Base-by-base conservation (phyloP, 2,888 invertebrate genomes). In the Drosophila sordidula region DNA sequence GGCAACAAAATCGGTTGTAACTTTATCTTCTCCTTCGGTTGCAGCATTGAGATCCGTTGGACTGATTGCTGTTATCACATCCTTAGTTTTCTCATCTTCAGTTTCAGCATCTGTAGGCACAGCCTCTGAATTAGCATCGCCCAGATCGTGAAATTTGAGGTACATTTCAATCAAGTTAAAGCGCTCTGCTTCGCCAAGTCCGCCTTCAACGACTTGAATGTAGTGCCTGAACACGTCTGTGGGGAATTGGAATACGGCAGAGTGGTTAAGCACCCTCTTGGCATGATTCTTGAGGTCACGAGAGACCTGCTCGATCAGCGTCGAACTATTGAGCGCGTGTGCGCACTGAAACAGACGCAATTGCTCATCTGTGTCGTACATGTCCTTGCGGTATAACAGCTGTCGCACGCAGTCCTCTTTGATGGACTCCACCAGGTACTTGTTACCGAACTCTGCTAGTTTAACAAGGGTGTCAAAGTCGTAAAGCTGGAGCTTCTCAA, bases 371-470 rank as follows among this genome's bases (percentile, higher is more conserved):
- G 29, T 32, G 18, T 18, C 56, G 22, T 18, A 57, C 9, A 29
- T 39, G 1, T 57, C 18, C 22, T 39, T 49, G 4, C 38, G 49
- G 29, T 57, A 39, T 3, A 49, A 9, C 0, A 57, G 18, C 6
- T 29, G n/a, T 11, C 6, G 6, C 11, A 49, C 14, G 18, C 56
- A 57, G 29, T 57, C 49, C 11, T 49, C 29, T 4, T 39, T 49
- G 11, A 57, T 49, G 6, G 56, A 57, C 18, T 49, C 39, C 11
- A 49, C 56, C n/a, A 49, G 29, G 4, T 57, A 57, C 39, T 57
- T 57, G 18, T 57, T 49, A 12, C 49, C 56, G 5, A 49, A 49
- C 29, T 57, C 56, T 11, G 49, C 18, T 4, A 57, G 39, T 9
- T 49, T 57, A 1, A 49, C 26, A 3, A 57, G 26, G 0, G 56